A percentile compares a stretch with the other conserved stretches of the same genome.
phyloP scores from a whole-genome alignment of 2,113 vertebrate species.

The Archilochus colubris region DNA sequence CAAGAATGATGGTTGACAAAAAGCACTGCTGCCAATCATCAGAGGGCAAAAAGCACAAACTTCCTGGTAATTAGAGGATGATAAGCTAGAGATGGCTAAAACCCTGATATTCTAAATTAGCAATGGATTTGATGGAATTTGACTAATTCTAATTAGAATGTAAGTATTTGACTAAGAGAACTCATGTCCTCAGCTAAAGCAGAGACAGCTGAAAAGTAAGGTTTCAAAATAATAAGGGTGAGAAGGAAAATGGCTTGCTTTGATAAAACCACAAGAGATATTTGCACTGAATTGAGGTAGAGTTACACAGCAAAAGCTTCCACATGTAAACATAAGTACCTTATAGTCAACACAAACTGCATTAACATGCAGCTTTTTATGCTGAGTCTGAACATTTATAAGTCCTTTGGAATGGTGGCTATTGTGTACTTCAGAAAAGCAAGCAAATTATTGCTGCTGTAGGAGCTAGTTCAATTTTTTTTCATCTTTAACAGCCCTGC shows the following conservation, averaged over 20 bases:
- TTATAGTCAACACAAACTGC: not conserved
- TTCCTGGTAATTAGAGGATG: not conserved
- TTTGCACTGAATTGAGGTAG: not conserved
- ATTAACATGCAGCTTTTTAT: not conserved
- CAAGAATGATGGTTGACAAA: not conserved
- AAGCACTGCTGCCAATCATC: not conserved
- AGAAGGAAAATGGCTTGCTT: not conserved
- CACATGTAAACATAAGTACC: not conserved
- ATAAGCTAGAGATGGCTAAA: not conserved
- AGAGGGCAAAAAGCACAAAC: not conserved
- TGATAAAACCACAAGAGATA: not conserved
- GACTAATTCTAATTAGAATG: constrained; percentile 11
- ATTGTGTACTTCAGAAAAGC: not conserved
- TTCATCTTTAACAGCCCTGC: not conserved
- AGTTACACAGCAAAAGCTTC: not conserved
- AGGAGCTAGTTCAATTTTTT: not conserved
- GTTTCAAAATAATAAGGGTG: not conserved
- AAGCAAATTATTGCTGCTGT: not conserved
- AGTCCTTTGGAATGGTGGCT: not conserved
- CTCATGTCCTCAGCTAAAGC: not conserved
- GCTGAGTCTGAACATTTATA: not conserved
- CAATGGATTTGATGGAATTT: not conserved
- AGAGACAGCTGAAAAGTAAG: not conserved
- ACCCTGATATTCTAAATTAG: constrained; percentile 21
- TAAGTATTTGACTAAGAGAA: not conserved